Evolutionary conservation across 2,888 invertebrate species (phyloP), one percentile per base, ranked within the genome.

Genomic region (Eremobia ochroleuca): DNA sequence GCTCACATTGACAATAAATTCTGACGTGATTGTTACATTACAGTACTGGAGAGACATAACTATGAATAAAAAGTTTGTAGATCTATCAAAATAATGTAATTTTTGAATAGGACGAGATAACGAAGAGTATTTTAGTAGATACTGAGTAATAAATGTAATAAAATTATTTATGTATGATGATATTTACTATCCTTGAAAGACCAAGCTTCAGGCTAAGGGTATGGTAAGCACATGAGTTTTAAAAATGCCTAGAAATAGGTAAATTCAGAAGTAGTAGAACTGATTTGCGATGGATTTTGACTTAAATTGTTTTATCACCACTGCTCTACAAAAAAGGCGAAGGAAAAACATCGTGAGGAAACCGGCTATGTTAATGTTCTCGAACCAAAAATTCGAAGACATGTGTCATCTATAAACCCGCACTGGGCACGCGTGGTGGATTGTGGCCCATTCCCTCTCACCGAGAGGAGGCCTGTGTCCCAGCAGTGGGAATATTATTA

Each of bases 1-100:
- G 70, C 28, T 31, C 37, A 71, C 52, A n/a, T 25, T 49, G 18
- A 34, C 5, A 37, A 65, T 65, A 55, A 69, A 76, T 49, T 82
- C 49, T 69, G 65, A 61, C 58, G 11, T 59, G 28, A 65, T 82
- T 61, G 52, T 66, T 25, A 43, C 13, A 65, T 15, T 28, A 55
- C 28, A n/a, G 55, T n/a, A 52, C 52, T 52, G 18, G 28, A 8
- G 9, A 13, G 1, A 66, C 9, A 18, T 66, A 40, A 43, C 49
- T 40, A 46, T 28, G n/a, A 15, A 40, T 40, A 40, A 25, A 15
- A 52, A 43, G 8, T 31, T 34, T 67, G 15, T 34, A 67, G 31
- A 67, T 1, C 49, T 67, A 49, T 67, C 5, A 34, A 25, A 31
- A 37, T 74, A 46, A 28, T 21, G 3, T 6, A 46, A 37, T 31